Percentiles rank a stretch among this genome's conserved stretches.
Conservation (phyloP, 2,113 vertebrate genomes). For the Nothocercus julius region DNA sequence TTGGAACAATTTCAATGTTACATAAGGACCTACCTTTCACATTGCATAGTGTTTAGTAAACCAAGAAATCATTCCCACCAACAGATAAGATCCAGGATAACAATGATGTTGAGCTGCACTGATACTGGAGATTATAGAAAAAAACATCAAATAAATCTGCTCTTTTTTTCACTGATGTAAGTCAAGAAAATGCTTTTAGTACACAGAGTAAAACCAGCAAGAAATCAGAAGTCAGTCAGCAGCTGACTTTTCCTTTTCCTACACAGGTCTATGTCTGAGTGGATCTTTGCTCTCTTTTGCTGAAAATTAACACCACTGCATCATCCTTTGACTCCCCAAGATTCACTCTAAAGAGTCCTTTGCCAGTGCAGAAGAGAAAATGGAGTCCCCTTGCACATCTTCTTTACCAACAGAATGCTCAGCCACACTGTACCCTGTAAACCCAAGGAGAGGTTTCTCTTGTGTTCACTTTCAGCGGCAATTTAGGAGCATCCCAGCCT, state of each 20-base stretch:
- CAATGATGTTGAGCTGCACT: not conserved
- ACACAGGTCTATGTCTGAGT: not conserved
- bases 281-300: not conserved
- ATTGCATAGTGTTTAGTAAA: not conserved
- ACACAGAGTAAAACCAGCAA: not conserved
- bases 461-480: not conserved
- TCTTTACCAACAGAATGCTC: not conserved
- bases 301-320: not conserved
- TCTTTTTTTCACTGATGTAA: not conserved
- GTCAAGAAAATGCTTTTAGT: not conserved
- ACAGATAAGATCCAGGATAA: not conserved
- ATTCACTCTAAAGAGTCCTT: not conserved
- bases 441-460: not conserved
- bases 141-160: not conserved
- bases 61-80: not conserved
- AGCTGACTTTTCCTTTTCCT: not conserved
- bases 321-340: not conserved
- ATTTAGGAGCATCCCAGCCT: not conserved
- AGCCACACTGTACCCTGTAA: not conserved
- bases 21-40: not conserved
- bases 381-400: accelerated
- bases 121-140: not conserved
- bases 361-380: not conserved
- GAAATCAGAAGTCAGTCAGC: not conserved
- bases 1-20: not conserved